phyloP scores from a whole-genome alignment of 2,888 invertebrate species.

The Tineola bisselliella region DNA sequence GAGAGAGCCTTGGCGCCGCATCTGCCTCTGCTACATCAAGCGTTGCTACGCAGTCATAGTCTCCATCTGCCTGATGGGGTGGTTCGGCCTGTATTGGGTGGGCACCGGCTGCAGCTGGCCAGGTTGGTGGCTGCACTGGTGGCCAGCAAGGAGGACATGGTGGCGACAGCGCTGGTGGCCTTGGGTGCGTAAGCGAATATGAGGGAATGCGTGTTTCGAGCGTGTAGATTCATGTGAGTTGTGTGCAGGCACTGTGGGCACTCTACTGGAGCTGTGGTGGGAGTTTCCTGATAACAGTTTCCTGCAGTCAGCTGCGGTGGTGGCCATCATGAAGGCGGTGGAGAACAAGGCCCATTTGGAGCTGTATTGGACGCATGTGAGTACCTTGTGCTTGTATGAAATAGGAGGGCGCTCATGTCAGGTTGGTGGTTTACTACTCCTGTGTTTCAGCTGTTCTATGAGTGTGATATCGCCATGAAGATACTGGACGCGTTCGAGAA shows the following conservation, averaged over 20 bases:
- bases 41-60: slow-evolving; percentile 37
- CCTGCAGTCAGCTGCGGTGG: slow-evolving; percentile 89
- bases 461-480: slow-evolving; percentile 81
- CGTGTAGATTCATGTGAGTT: not conserved
- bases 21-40: slow-evolving; percentile 56
- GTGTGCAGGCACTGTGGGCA: slow-evolving; percentile 63
- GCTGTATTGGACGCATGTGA: slow-evolving; percentile 21
- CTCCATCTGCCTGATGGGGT: not conserved
- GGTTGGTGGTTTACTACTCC: slow-evolving; percentile 13
- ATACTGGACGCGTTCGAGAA: slow-evolving; percentile 85
- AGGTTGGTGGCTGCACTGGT: not conserved
- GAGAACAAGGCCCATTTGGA: slow-evolving; percentile 29
- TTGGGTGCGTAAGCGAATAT: not conserved
- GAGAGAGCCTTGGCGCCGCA: slow-evolving; percentile 54
- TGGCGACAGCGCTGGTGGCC: not conserved
- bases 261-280: slow-evolving; percentile 87
- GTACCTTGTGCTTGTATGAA: not conserved
- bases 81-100: not conserved
- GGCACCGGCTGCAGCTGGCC: not conserved
- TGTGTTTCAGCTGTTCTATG: slow-evolving; percentile 74
- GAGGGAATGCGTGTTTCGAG: not conserved
- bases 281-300: slow-evolving; percentile 94
- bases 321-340: slow-evolving; percentile 79
- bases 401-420: not conserved
- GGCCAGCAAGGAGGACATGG: not conserved